Evolutionary conservation across 2,113 vertebrate genomes (phyloP), one percentile per base, ranked within the genome.

Genomic region (Osmerus eperlanus): DNA sequence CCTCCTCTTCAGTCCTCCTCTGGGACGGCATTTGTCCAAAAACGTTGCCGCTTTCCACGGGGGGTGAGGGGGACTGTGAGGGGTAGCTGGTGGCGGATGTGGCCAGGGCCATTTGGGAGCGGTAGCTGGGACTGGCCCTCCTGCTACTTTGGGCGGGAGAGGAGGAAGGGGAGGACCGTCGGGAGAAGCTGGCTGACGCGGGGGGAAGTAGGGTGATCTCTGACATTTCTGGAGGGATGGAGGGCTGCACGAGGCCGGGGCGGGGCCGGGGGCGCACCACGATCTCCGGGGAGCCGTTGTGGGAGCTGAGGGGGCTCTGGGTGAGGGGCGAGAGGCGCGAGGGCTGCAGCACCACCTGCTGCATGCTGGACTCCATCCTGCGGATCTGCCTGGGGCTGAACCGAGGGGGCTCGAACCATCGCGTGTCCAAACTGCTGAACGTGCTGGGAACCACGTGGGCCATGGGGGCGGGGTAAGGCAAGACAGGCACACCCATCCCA

Each of bases 331-430:
- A 98, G 86, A 99, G 97, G 87, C 96, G 92, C 6, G 97, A 98
- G 75, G 97, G 97, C 88, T 98, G 97, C 83, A 99, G 96, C 91
- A 99, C 97, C 93, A 98, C 96, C 93, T 96, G 96, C 93, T 96
- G 96, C 92, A 96, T 93, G 91, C 96, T 94, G 87, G 95, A 89
- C 91, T 98, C 97, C 74, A 96, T 91, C 83, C 96, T 95, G 87
- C 95, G 93, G 89, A 89, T 90, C 88, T 96, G 96, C 88, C 96
- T 94, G 81, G 97, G 97, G 88, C 96, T 98, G 82, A 96, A 95
- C 90, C 93, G 93, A 80, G 95, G 93, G 84, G 95, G 93, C 89
- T 98, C 96, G 32, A 96, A 98, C 97, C 97, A 98, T 92, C 94
- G 93, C 70, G 95, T 97, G 90, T 97, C 96, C 94, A 99, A 92